Evolutionary conservation across 1,140 invertebrate species (phyloP).

Genomic region (Bombus affinis): DNA sequence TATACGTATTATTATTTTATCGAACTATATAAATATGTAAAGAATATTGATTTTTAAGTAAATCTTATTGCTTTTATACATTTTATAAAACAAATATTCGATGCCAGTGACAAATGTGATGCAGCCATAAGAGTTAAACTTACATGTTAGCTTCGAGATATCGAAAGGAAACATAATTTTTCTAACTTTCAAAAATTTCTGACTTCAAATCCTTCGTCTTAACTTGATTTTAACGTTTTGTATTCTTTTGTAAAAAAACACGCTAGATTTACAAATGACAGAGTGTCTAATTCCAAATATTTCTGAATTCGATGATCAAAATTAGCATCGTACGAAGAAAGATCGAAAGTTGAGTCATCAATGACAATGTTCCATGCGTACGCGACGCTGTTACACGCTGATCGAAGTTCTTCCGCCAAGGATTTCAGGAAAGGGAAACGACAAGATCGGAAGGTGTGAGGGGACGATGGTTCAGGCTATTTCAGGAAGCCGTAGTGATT

Average conservation of each 20-base stretch:
- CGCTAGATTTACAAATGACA: too few relatives aligned
- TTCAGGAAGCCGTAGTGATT: conserved; percentile 67
- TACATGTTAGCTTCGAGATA: too few relatives aligned
- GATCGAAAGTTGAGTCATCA: conserved; percentile 26
- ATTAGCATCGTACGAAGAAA: not conserved
- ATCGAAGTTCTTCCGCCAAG: conserved; percentile 49
- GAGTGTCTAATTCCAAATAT: not conserved
- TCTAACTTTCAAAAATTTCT: not conserved
- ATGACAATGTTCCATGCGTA: not conserved
- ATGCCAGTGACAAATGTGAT: too few relatives aligned
- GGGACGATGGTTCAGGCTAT: conserved; percentile 57
- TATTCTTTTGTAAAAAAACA: not conserved
- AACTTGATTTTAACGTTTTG: too few relatives aligned
- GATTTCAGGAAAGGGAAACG: conserved; percentile 49
- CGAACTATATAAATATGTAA: too few relatives aligned
- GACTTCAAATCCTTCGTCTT: not conserved
- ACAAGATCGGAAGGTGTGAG: conserved; percentile 32
- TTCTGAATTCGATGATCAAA: not conserved
- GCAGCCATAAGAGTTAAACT: too few relatives aligned
- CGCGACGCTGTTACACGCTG: not conserved
- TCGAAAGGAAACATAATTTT: too few relatives aligned
- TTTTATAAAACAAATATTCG: too few relatives aligned
- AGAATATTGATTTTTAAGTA: too few relatives aligned
- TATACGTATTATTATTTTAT: too few relatives aligned
- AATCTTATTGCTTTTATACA: too few relatives aligned